Evolutionary conservation across 1,140 invertebrate species (phyloP).

Genomic region (Neuroterus valhalla): DNA sequence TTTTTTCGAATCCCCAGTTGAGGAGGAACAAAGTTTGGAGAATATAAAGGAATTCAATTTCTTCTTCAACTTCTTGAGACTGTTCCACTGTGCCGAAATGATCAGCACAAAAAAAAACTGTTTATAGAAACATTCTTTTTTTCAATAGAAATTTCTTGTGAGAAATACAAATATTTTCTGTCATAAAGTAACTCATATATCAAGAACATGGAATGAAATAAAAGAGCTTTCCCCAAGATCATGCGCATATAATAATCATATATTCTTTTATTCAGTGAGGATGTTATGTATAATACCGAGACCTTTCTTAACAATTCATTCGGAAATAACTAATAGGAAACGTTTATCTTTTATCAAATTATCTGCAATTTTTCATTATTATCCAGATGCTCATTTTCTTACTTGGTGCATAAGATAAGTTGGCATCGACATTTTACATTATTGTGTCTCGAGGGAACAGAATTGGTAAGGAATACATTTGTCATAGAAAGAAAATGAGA

Average conservation of each 20-base stretch:
- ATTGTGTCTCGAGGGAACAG: not conserved
- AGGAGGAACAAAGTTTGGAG: too few species aligned
- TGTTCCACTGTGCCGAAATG: not conserved
- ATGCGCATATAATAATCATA: not conserved
- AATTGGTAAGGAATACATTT: not conserved
- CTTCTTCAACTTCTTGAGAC: not conserved
- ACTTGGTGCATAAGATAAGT: not conserved
- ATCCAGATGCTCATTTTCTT: not conserved
- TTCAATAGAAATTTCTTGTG: not conserved
- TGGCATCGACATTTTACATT: not conserved
- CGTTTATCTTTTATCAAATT: not conserved
- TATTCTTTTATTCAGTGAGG: not conserved
- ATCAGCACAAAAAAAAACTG: not conserved
- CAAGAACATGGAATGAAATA: not conserved
- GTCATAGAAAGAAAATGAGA: not conserved
- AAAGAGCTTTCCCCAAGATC: not conserved
- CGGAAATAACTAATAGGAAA: not conserved
- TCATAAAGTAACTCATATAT: not conserved
- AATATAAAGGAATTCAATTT: not conserved
- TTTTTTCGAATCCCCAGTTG: too few species aligned
- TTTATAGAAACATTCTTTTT: not conserved
- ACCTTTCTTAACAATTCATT: not conserved
- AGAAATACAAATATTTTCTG: too few species aligned
- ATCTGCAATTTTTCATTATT: not conserved
- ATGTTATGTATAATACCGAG: not conserved